Evolutionary conservation across 2,797 vertebrate species (phyloP).

Genomic region (Xiphorhynchus erythropygius): DNA sequence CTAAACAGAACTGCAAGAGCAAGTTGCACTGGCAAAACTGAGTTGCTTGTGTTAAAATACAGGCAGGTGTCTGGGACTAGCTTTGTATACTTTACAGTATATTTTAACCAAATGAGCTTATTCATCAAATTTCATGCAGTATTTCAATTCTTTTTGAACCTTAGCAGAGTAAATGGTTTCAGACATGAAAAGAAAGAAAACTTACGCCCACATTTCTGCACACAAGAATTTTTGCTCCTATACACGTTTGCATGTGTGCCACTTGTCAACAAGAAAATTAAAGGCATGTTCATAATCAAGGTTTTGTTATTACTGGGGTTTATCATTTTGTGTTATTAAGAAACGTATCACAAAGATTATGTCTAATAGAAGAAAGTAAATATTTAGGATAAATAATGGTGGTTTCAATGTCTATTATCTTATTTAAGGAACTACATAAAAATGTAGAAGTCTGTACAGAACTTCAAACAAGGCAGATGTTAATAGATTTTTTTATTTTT

Average conservation of each 20-base stretch:
- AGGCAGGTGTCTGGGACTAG: background rate
- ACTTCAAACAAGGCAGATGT: background rate
- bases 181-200: background rate
- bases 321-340: background rate
- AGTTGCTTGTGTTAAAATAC: background rate
- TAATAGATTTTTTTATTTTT: fast-evolving
- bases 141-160: background rate
- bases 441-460: background rate
- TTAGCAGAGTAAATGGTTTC: background rate
- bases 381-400: background rate
- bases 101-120: background rate
- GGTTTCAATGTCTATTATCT: background rate
- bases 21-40: background rate
- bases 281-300: background rate
- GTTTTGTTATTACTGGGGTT: fast-evolving
- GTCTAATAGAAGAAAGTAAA: background rate
- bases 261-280: background rate
- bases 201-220: background rate
- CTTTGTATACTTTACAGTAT: background rate
- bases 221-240: background rate
- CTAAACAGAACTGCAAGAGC: background rate
- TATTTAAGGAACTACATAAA: background rate
- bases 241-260: background rate
- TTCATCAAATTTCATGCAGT: background rate
- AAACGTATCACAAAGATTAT: background rate